Conservation (phyloP, 2,888 invertebrate species). For the Graphium colonna region DNA sequence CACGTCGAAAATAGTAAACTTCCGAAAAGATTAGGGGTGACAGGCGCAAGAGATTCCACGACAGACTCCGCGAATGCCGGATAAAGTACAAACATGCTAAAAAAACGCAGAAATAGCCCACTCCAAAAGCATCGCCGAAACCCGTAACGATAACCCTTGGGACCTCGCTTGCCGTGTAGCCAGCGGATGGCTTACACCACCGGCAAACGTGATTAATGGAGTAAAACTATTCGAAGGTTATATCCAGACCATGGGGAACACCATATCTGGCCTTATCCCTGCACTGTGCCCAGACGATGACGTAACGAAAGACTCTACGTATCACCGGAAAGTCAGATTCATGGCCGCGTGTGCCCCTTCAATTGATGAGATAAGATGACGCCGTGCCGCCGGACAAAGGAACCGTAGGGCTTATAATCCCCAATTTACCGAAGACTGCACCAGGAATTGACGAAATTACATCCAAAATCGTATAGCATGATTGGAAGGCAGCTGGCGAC, state of each 20-base stretch:
- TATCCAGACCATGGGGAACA: background rate
- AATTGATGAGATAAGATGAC: slow-evolving; percentile 19
- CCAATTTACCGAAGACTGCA: background rate
- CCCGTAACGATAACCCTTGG: background rate
- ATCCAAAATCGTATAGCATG: background rate
- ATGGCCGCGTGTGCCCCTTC: background rate
- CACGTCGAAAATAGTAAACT: background rate
- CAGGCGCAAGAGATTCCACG: background rate
- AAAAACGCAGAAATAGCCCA: background rate
- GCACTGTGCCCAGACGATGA: background rate
- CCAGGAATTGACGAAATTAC: background rate
- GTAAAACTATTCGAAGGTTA: background rate
- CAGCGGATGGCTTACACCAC: background rate
- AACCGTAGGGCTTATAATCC: background rate
- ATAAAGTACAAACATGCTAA: background rate
- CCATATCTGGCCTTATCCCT: background rate
- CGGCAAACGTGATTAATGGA: background rate
- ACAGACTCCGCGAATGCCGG: background rate
- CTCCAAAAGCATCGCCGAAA: background rate
- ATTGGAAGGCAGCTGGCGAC: background rate
- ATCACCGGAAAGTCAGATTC: background rate
- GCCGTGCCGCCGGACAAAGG: background rate
- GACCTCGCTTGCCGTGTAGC: background rate
- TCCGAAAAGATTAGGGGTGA: background rate
- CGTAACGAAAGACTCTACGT: background rate